phyloP scores from a whole-genome alignment of 1,140 invertebrate species.

The Hyphantria cunea region DNA sequence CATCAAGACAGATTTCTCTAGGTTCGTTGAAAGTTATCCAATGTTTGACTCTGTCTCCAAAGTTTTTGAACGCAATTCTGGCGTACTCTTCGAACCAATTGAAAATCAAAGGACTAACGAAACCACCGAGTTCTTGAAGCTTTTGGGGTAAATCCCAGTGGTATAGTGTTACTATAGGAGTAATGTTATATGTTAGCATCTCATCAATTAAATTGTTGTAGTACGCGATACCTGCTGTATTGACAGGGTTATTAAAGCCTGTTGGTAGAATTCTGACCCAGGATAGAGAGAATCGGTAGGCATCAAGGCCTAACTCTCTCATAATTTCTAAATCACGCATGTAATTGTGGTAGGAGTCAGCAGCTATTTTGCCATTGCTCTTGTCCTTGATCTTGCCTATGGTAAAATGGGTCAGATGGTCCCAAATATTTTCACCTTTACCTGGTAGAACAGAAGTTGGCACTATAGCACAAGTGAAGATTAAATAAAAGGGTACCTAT shows the following conservation, averaged over 20 bases:
- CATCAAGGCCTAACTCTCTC: conserved; percentile 56
- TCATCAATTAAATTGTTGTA: conserved; percentile 84
- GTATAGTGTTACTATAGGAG: conserved; percentile 64
- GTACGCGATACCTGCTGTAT: conserved; percentile 78
- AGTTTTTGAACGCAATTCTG: conserved; percentile 71
- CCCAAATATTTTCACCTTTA: conserved; percentile 73
- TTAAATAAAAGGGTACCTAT: too few relatives aligned
- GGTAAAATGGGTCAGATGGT: conserved; percentile 49
- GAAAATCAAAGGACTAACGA: conserved; percentile 57
- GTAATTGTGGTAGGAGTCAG: conserved; percentile 58
- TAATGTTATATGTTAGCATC: conserved; percentile 65
- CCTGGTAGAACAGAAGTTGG: conserved; percentile 38
- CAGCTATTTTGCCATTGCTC: conserved; percentile 45
- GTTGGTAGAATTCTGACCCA: conserved; percentile 78
- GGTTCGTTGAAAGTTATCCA: conserved; percentile 82
- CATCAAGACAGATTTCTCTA: conserved; percentile 53
- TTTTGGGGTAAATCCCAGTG: conserved; percentile 69
- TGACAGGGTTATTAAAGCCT: conserved; percentile 80
- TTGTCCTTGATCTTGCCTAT: conserved; percentile 42
- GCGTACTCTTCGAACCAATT: conserved; percentile 83
- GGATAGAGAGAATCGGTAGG: conserved; percentile 61
- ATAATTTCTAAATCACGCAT: conserved; percentile 64
- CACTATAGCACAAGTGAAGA: too few relatives aligned
- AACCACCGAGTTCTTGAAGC: conserved; percentile 63
- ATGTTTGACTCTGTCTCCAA: conserved; percentile 77